Evolutionary conservation across 2,888 invertebrate species (phyloP).

Genomic region (Psylliodes chrysocephalus): DNA sequence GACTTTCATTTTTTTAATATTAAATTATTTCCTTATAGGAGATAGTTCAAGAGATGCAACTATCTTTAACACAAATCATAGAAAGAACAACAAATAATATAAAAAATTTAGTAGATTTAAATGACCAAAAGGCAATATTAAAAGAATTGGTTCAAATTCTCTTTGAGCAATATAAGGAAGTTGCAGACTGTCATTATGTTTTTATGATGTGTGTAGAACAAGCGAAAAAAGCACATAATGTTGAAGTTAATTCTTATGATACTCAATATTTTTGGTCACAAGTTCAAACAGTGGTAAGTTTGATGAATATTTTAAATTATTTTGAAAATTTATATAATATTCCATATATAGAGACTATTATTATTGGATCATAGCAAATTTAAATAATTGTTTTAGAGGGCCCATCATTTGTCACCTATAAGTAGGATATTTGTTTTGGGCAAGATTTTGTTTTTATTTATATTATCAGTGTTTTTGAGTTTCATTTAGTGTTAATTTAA

Average conservation of each 20-base stretch:
- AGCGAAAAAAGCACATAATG: constrained; percentile 70
- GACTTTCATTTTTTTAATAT: constrained; percentile 7
- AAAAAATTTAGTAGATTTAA: constrained; percentile 67
- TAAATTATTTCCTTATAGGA: constrained; percentile 67
- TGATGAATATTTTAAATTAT: constrained; percentile 23
- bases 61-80: constrained; percentile 82
- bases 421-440: too few species aligned
- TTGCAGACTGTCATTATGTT: constrained; percentile 79
- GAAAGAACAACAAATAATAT: constrained; percentile 83
- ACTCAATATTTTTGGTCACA: constrained; percentile 89
- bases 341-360: too few species aligned
- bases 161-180: constrained; percentile 84
- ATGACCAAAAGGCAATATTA: constrained; percentile 53
- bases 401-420: too few species aligned
- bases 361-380: too few species aligned
- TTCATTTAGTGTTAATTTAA: too few species aligned
- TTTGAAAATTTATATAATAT: too few species aligned
- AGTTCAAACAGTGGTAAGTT: constrained; percentile 85
- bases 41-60: constrained; percentile 84
- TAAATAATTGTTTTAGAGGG: too few species aligned
- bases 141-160: constrained; percentile 77
- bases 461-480: too few species aligned
- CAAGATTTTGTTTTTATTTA: too few species aligned
- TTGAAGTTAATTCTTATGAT: constrained; percentile 72
- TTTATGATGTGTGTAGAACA: constrained; percentile 73